Conservation (phyloP, 2,888 invertebrate species). For the Lasioglossum oenotherae region DNA sequence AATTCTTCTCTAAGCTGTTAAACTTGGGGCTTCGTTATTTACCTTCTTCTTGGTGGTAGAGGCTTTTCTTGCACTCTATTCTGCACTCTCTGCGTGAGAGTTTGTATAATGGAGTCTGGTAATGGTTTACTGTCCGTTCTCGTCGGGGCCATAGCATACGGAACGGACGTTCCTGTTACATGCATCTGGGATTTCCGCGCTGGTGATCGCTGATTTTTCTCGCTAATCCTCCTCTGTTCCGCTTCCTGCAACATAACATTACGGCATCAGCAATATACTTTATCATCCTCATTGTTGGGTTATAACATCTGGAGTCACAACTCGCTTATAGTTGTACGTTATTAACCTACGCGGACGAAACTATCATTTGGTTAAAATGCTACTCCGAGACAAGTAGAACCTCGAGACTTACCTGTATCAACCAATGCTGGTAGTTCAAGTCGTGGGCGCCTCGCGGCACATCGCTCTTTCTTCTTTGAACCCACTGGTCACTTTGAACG, state of each 20-base stretch:
- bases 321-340: not conserved
- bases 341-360: not conserved
- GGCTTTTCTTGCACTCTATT: constrained; percentile 85
- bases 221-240: constrained; percentile 92
- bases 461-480: constrained; percentile 87
- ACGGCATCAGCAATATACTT: not conserved
- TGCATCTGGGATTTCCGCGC: constrained; percentile 80
- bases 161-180: constrained; percentile 83
- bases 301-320: not conserved
- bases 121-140: constrained; percentile 87
- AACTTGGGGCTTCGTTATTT: not conserved
- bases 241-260: constrained; percentile 89
- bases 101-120: constrained; percentile 90
- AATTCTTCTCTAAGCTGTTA: no score
- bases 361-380: not conserved
- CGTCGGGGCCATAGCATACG: constrained; percentile 78
- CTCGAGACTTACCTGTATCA: constrained; percentile 88
- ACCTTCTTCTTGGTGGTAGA: constrained; percentile 84
- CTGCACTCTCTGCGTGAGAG: constrained; percentile 89
- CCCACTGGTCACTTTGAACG: constrained; percentile 90
- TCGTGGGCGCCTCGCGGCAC: constrained; percentile 82
- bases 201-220: constrained; percentile 86
- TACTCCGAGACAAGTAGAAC: not conserved
- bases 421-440: constrained; percentile 94
- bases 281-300: not conserved